Conservation (phyloP, 2,797 vertebrate genomes). For the Siniperca undulata region DNA sequence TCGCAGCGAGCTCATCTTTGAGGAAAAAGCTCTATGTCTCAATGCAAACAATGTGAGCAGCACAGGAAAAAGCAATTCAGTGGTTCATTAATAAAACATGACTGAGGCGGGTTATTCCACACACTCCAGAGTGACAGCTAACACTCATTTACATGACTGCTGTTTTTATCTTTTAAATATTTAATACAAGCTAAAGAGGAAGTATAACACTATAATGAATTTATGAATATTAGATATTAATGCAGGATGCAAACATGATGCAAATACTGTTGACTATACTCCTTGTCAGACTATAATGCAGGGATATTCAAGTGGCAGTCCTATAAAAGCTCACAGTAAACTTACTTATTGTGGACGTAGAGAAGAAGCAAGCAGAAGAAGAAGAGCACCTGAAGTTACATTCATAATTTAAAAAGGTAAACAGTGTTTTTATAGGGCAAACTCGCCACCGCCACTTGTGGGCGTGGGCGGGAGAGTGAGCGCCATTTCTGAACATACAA, state of each 20-base stretch:
- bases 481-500: too few species aligned
- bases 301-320: neutral
- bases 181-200: conserved; percentile 44
- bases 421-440: too few species aligned
- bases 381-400: too few species aligned
- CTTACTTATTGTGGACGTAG: neutral
- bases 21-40: conserved; percentile 37
- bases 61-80: conserved; percentile 7
- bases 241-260: conserved; percentile 12
- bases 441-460: too few species aligned
- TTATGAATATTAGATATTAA: conserved; percentile 32
- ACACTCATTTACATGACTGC: conserved; percentile 46
- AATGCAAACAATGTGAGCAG: conserved; percentile 31
- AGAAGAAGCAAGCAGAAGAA: too few species aligned
- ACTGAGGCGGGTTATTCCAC: conserved; percentile 32
- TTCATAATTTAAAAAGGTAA: too few species aligned
- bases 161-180: conserved; percentile 49
- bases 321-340: neutral
- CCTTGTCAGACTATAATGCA: neutral
- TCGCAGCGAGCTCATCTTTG: neutral
- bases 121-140: conserved; percentile 41
- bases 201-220: neutral
- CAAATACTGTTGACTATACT: neutral
- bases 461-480: too few species aligned
- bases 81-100: conserved; percentile 54